Evolutionary conservation across 2,888 invertebrate species (phyloP), one percentile per base, ranked within the genome.

Genomic region (Candidula unifasciata): DNA sequence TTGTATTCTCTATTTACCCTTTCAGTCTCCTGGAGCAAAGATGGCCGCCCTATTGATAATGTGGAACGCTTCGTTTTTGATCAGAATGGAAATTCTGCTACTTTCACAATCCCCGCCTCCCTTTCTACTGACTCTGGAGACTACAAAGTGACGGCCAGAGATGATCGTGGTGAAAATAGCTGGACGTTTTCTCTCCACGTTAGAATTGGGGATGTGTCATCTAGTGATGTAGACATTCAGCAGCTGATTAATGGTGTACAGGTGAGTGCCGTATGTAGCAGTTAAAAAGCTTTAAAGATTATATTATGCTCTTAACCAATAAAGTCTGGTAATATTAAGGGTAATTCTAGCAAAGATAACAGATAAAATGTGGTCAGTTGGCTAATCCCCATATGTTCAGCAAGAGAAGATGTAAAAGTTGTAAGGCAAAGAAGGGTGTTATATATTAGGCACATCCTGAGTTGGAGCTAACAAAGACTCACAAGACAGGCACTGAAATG

Each of bases 11-110:
- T 6, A n/a, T 68, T 6, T 68, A 30, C 35, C 3, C 3, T n/a
- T 74, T n/a, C 87, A 92, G 92, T 91, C 13, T 87, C 88, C 2
- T 92, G 92, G 92, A 90, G 89, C 82, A 89, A 90, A 80, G 89
- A 89, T 69, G 89, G 88, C 74, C 87, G 87, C 35, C 86, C 88
- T 35, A 66, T 92, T 16, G 89, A 89, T 69, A 90, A 90, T 68
- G 88, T 89, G 5, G 91, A 90, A 18, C 88, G 92, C 81, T 90
- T 92, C 84, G 87, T 87, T 71, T 89, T 93, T 83, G 84, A 74
- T 37, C 86, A 88, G 80, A 89, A 89, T 35, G 89, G 87, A 79
- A 89, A 88, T 60, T 83, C 54, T n/a, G 90, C 89, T 83, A 87
- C 82, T 52, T 89, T 93, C 71, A 89, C 89, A 80, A 91, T 93